Conservation (phyloP, 2,888 invertebrate species). For the Lepidonotus clava region DNA sequence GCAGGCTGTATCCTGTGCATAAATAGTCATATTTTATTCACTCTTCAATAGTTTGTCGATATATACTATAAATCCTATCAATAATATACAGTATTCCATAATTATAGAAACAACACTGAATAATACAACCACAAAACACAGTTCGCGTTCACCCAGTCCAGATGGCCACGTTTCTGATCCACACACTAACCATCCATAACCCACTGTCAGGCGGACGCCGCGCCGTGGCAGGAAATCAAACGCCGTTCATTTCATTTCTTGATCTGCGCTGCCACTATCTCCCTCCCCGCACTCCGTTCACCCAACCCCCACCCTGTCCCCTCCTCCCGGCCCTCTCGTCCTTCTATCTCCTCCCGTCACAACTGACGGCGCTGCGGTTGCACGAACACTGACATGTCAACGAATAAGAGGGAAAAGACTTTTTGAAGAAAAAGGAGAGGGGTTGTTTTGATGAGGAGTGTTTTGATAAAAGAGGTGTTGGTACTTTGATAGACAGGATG, state of each 20-base stretch:
- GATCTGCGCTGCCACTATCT: constrained; percentile 36
- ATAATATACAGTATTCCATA: too few species aligned
- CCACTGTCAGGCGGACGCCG: constrained; percentile 2
- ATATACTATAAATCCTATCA: too few species aligned
- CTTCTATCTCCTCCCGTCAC: not conserved
- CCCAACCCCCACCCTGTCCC: not conserved
- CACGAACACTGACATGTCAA: not conserved
- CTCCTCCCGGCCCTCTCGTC: not conserved
- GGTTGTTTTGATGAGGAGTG: too few species aligned
- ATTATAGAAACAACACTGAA: too few species aligned
- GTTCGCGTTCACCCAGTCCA: not conserved
- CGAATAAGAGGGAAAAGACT: not conserved
- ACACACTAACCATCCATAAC: constrained; percentile 16
- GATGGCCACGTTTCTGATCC: not conserved
- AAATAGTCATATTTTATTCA: not conserved
- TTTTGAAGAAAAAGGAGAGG: too few species aligned
- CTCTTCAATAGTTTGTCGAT: too few species aligned
- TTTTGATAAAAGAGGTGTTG: too few species aligned
- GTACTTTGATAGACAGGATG: too few species aligned
- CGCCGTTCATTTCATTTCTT: constrained; percentile 46
- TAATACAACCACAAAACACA: too few species aligned
- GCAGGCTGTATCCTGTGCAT: too few species aligned
- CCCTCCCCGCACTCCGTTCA: not conserved
- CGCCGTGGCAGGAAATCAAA: constrained; percentile 46
- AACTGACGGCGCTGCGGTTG: not conserved